A percentile compares a stretch with the other conserved stretches of the same genome.
Evolutionary conservation across 2,888 invertebrate genomes (phyloP).

Genomic region (Drosophila mettleri): DNA sequence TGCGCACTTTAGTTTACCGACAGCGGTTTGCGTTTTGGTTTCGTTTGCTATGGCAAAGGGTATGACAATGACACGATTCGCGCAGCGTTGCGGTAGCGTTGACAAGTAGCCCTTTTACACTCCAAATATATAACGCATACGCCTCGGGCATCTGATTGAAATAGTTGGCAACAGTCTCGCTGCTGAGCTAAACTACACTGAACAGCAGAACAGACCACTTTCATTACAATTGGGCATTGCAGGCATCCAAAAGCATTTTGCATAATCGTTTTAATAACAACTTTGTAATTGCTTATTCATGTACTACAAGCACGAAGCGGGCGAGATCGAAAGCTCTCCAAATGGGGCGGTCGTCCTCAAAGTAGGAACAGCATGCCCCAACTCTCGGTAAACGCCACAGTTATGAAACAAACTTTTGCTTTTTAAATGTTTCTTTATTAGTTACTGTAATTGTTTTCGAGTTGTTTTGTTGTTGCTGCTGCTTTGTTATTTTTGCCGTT

Average conservation of each 20-base stretch:
- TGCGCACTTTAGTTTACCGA: conserved; percentile 36
- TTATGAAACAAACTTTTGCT: conserved; percentile 75
- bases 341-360: conserved; percentile 20
- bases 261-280: conserved; percentile 80
- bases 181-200: conserved; percentile 15
- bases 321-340: conserved; percentile 34
- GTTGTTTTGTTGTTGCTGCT: conserved; percentile 35
- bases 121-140: conserved; percentile 14
- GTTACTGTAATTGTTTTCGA: conserved; percentile 80
- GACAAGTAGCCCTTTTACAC: not conserved
- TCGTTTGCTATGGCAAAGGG: conserved; percentile 24
- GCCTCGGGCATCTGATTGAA: conserved; percentile 34
- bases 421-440: conserved; percentile 82
- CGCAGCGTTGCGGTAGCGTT: not conserved
- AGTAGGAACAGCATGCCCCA: conserved; percentile 18
- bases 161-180: conserved; percentile 18
- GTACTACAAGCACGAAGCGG: conserved; percentile 51
- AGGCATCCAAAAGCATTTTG: conserved; percentile 58
- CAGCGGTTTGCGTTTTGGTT: conserved; percentile 35
- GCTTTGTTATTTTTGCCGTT: conserved; percentile 5
- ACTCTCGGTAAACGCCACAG: conserved; percentile 23
- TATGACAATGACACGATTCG: conserved; percentile 11
- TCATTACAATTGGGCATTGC: conserved; percentile 55
- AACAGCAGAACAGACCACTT: conserved; percentile 48
- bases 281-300: conserved; percentile 82